Evolutionary conservation across 1,140 invertebrate species (phyloP), one percentile per base, ranked within the genome.

Genomic region (Idris sp.): DNA sequence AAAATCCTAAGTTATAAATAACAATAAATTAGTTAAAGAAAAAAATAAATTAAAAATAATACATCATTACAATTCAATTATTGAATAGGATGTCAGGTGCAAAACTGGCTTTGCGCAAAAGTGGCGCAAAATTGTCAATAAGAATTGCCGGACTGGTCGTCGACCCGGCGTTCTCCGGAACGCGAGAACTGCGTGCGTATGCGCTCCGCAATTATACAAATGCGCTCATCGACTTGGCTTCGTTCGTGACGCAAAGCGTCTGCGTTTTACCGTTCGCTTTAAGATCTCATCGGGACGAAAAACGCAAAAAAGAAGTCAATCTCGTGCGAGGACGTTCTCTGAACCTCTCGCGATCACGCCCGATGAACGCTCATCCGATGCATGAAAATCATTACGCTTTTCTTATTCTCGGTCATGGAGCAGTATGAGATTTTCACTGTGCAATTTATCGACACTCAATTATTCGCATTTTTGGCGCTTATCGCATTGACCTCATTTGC

Each of bases 371-470:
- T 67, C 75, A 79, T 62, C 48, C 78, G 79, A 76, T 79, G 76
- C 82, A 83, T 83, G 79, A 82, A 83, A 83, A 82, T 79, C 75
- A 73, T 79, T 74, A 79, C 76, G 72, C 62, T 69, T 78, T 78
- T 72, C 56, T 78, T 58, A 67, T 75, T 43, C 54, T 62, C 46
- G 53, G 33, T 8, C 2, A 4, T 10, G 40, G 36, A 46, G 31
- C 40, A 53, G 5, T 6, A 18, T 18, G 13, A 10, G 15, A 6
- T 74, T 74, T 67, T 61, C 71, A 67, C 61, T 61, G 13, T 26
- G 8, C 28, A 44, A 48, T 54, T 38, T 54, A 56, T 72, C 25
- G 35, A 13, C 16, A 1, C n/a, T 54, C 56, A 48, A 53, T 61
- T 49, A 54, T 61, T 40, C 10, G 22, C 14, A 48, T 31, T 69